phyloP scores from a whole-genome alignment of 2,797 vertebrate genomes.

The Chaetodon trifasciatus region DNA sequence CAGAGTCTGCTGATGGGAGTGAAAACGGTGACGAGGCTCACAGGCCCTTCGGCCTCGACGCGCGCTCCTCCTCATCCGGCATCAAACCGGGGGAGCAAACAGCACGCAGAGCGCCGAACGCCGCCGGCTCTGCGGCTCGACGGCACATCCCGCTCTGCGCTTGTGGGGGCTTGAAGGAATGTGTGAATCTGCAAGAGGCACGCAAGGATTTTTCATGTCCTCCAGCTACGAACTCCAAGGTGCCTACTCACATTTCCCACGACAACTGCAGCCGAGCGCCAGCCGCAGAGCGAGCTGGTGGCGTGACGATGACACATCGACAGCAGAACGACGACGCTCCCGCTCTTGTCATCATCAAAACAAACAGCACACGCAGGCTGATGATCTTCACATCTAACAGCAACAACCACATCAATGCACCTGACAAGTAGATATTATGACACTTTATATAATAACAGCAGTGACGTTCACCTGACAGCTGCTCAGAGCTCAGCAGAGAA shows the following conservation, averaged over 20 bases:
- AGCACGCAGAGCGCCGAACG: slow-evolving; percentile 6
- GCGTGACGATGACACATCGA: slow-evolving; percentile 48
- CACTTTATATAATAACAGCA: too few relatives aligned
- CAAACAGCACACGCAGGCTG: slow-evolving; percentile 1
- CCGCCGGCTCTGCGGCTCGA: slow-evolving; percentile 15
- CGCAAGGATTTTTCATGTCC: slow-evolving; percentile 40
- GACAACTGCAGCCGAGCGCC: slow-evolving; percentile 29
- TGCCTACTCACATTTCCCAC: slow-evolving; percentile 57
- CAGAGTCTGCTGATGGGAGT: slow-evolving; percentile 11
- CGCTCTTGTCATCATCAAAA: background rate
- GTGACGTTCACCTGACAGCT: too few relatives aligned
- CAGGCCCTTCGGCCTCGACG: background rate
- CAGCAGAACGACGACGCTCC: slow-evolving; percentile 16
- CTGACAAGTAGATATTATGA: too few relatives aligned
- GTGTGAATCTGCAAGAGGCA: slow-evolving; percentile 49
- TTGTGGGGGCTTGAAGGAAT: slow-evolving; percentile 57
- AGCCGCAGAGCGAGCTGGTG: slow-evolving; percentile 24
- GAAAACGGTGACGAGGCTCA: too few relatives aligned
- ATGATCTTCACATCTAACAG: slow-evolving; percentile 2
- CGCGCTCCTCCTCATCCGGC: slow-evolving; percentile 13
- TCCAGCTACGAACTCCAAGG: slow-evolving; percentile 31
- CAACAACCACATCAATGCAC: background rate
- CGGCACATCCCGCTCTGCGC: slow-evolving; percentile 32
- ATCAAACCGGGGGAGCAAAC: slow-evolving; percentile 15
- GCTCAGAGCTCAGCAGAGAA: too few relatives aligned